A percentile compares a stretch with the other conserved stretches of the same genome.
Conservation (phyloP, 2,888 invertebrate genomes). For the Drosophila demipolita region DNA sequence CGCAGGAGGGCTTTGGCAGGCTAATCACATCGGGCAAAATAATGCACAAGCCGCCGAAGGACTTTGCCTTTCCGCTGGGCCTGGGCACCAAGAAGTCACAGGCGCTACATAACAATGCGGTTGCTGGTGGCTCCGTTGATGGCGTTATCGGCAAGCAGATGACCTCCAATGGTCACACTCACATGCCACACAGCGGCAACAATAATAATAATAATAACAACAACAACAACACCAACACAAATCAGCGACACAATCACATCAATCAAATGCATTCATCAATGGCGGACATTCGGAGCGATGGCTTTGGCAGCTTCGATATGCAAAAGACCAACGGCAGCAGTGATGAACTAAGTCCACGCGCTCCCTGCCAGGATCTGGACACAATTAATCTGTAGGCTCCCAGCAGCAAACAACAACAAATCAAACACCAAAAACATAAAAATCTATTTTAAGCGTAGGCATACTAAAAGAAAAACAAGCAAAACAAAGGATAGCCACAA, state of each 20-base stretch:
- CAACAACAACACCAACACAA: slow-evolving; percentile 71
- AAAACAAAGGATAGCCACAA: slow-evolving; percentile 9
- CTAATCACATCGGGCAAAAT: slow-evolving; percentile 99
- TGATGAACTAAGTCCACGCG: slow-evolving; percentile 86
- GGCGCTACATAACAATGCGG: slow-evolving; percentile 64
- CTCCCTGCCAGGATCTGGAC: slow-evolving; percentile 90
- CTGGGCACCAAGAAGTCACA: slow-evolving; percentile 85
- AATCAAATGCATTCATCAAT: slow-evolving; percentile 76
- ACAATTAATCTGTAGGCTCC: slow-evolving; percentile 88
- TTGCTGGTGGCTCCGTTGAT: slow-evolving; percentile 35
- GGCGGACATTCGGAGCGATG: slow-evolving; percentile 70
- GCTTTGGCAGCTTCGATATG: slow-evolving; percentile 42
- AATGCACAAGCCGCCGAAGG: slow-evolving; percentile 94
- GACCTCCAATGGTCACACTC: slow-evolving; percentile 15
- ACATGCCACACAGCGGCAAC: slow-evolving; percentile 16
- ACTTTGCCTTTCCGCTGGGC: slow-evolving; percentile 90
- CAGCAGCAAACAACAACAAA: slow-evolving; percentile 27
- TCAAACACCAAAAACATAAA: slow-evolving; percentile 28
- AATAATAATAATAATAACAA: slow-evolving; percentile 16
- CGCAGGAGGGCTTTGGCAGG: slow-evolving; percentile 94
- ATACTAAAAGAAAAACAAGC: slow-evolving; percentile 15
- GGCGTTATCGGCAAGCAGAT: slow-evolving; percentile 39
- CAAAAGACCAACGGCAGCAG: slow-evolving; percentile 47
- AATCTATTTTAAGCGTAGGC: slow-evolving; percentile 48
- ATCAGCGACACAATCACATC: slow-evolving; percentile 68